Conservation (phyloP, 2,888 invertebrate species). For the Epinotia bilunana region DNA sequence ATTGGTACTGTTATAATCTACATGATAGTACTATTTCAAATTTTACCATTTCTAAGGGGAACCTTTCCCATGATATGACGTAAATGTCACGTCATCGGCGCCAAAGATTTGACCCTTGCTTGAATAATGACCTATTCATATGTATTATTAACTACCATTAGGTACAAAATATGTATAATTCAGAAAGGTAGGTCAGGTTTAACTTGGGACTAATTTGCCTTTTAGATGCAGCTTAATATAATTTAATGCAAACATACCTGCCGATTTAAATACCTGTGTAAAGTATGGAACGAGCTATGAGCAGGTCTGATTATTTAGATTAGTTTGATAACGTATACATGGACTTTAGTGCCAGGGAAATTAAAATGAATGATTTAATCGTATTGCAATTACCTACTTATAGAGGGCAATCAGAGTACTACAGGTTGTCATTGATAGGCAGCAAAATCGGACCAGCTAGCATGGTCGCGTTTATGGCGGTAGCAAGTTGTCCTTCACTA, state of each 20-base stretch:
- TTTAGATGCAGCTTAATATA: constrained; percentile 20
- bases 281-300: background rate
- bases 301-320: constrained; percentile 24
- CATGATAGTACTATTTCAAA: no score
- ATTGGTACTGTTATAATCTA: no score
- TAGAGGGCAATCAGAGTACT: background rate
- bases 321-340: constrained; percentile 6
- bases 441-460: no score
- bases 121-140: no score
- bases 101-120: background rate
- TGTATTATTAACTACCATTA: background rate
- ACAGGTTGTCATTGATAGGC: no score
- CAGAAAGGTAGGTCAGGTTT: background rate
- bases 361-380: background rate
- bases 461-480: no score
- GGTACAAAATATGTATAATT: no score
- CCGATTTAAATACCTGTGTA: constrained; percentile 9
- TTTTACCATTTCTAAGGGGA: no score
- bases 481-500: no score
- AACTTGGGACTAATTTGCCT: background rate
- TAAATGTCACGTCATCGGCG: no score
- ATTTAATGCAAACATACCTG: constrained; percentile 4
- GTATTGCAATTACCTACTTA: background rate
- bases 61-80: no score
- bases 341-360: background rate